Conservation (phyloP, 2,888 invertebrate species). For the Hirtodrosophila confusa region DNA sequence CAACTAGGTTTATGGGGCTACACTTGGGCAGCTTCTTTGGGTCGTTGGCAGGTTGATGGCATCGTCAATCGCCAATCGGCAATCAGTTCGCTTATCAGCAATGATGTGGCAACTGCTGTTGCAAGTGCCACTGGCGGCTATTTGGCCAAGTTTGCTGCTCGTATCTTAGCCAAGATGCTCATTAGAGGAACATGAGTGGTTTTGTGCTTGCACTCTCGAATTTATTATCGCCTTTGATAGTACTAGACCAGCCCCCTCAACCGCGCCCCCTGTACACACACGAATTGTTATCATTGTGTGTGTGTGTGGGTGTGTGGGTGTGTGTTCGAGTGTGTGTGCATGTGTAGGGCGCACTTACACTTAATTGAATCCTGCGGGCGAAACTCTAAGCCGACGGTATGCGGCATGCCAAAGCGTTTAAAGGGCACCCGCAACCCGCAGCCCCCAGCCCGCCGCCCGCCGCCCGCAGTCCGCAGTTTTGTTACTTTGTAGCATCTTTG, state of each 20-base stretch:
- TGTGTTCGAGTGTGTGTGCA: constrained; percentile 1
- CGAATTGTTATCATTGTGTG: not conserved
- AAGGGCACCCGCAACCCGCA: constrained; percentile 54
- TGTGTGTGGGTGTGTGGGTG: not conserved
- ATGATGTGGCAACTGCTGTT: constrained; percentile 16
- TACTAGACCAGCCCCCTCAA: not conserved
- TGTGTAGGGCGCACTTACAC: constrained; percentile 63
- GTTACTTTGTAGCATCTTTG: constrained; percentile 26
- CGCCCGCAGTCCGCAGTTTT: not conserved
- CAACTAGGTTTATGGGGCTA: not conserved
- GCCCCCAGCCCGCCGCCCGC: not conserved
- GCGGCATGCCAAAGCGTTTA: constrained; percentile 75
- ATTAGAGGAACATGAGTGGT: constrained; percentile 29
- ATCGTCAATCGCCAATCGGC: constrained; percentile 3
- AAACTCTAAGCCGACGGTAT: constrained; percentile 60
- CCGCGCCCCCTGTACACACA: too few species aligned
- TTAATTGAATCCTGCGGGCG: constrained; percentile 78
- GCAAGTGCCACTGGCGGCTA: constrained; percentile 26
- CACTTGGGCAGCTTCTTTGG: constrained; percentile 9
- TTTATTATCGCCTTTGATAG: constrained; percentile 50
- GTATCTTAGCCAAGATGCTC: constrained; percentile 48
- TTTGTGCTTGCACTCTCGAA: constrained; percentile 39
- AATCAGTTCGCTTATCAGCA: constrained; percentile 28
- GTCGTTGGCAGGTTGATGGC: constrained; percentile 20
- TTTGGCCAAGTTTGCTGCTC: constrained; percentile 15